Conservation (phyloP, 2,888 invertebrate genomes). For the Pyrochroa serraticornis region DNA sequence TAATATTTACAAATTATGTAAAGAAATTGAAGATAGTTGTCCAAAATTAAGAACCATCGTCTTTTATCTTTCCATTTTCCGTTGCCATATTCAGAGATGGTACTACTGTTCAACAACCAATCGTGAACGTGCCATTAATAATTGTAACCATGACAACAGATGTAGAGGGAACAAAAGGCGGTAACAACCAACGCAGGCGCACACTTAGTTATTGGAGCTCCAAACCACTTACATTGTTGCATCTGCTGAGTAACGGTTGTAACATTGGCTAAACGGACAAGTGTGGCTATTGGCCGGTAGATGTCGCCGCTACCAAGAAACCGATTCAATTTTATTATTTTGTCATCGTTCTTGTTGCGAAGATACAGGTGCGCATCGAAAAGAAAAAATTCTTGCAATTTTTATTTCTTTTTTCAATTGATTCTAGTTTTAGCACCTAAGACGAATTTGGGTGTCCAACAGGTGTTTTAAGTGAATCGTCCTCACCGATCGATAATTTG, state of each 20-base stretch:
- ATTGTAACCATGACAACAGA: conserved; percentile 52
- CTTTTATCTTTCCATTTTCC: background rate
- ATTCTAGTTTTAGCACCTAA: too few relatives aligned
- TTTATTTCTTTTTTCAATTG: too few relatives aligned
- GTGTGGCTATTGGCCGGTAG: conserved; percentile 16
- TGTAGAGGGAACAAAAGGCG: conserved; percentile 46
- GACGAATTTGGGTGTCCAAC: background rate
- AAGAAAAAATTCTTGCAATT: too few relatives aligned
- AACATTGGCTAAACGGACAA: background rate
- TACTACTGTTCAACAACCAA: conserved; percentile 49
- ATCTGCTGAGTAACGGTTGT: background rate
- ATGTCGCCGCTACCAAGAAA: conserved; percentile 13
- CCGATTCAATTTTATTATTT: too few relatives aligned
- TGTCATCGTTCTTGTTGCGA: too few relatives aligned
- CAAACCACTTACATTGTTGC: background rate
- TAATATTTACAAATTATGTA: too few relatives aligned
- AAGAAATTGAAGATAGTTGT: too few relatives aligned
- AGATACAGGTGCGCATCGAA: too few relatives aligned
- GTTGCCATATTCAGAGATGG: conserved; percentile 53
- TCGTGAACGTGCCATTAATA: conserved; percentile 52
- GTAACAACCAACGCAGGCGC: conserved; percentile 26
- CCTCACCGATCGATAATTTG: background rate
- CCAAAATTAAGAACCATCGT: too few relatives aligned
- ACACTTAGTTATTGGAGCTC: background rate
- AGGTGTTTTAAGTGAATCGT: conserved; percentile 1